A percentile compares a stretch with the other conserved stretches of the same genome.
Conservation (phyloP, 30 jellyfish, hydroid and myxozoan genomes). For the Hydra vulgaris region DNA sequence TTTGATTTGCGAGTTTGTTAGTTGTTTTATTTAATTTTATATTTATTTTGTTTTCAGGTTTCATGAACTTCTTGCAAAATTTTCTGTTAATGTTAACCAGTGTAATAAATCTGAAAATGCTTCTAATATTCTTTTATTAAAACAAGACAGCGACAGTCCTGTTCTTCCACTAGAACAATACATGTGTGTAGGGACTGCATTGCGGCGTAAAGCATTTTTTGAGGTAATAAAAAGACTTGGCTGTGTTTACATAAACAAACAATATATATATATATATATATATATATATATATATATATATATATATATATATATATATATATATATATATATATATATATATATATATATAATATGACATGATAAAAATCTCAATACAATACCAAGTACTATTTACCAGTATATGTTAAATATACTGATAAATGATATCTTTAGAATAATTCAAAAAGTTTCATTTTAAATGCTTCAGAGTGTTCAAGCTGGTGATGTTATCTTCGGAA, state of each 20-base stretch:
- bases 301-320: no score
- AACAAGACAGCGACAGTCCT: neutral
- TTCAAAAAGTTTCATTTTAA: no score
- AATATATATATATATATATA: no score
- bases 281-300: no score
- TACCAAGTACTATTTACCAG: no score
- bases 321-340: no score
- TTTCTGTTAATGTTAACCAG: slow-evolving; percentile 2
- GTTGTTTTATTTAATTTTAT: no score
- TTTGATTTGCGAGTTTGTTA: no score
- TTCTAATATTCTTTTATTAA: neutral
- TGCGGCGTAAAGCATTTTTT: neutral
- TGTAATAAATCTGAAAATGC: neutral
- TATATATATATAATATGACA: no score
- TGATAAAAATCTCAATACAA: no score
- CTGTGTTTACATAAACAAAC: neutral
- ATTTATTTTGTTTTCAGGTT: neutral
- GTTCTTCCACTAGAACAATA: neutral
- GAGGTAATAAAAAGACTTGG: neutral
- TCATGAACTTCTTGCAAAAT: slow-evolving; percentile 8
- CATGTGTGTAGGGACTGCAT: neutral
- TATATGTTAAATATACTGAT: no score
- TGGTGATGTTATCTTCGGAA: slow-evolving; percentile 8
- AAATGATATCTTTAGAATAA: no score
- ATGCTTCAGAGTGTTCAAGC: neutral